These are phyloP conservation scores for Aphidoletes aphidimyza DNA, from an alignment of 2,888 invertebrate genomes.

Conservation along the genomic window DNA sequence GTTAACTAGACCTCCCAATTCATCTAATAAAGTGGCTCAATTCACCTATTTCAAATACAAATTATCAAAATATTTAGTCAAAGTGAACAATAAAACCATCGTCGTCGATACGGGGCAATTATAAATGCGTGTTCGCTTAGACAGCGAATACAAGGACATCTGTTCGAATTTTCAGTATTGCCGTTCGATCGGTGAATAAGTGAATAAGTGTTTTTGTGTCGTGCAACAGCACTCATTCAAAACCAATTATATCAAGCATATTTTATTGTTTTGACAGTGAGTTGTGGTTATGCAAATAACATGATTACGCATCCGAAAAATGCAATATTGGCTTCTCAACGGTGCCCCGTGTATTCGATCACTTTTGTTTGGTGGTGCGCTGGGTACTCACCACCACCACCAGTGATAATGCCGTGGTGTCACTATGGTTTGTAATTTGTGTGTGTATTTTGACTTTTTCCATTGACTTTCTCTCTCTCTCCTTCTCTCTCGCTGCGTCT, in stretches of 20 bases:
- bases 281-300: constrained; percentile 53
- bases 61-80: constrained; percentile 53
- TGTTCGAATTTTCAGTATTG: not conserved
- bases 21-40: not conserved
- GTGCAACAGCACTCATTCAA: constrained; percentile 3
- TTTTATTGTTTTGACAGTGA: constrained; percentile 53
- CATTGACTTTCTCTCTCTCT: constrained; percentile 18
- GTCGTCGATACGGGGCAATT: constrained; percentile 32
- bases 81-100: constrained; percentile 25
- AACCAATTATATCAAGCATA: constrained; percentile 43
- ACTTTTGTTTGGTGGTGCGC: no score
- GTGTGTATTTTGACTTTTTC: constrained; percentile 37
- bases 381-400: not conserved
- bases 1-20: no score
- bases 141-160: constrained; percentile 37
- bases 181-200: not conserved
- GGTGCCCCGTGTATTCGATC: no score
- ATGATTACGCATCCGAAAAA: constrained; percentile 39
- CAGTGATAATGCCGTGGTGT: not conserved
- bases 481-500: no score
- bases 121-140: not conserved
- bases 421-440: not conserved
- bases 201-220: not conserved
- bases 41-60: constrained; percentile 6
- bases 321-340: constrained; percentile 45